Evolutionary conservation across 2,113 vertebrate genomes (phyloP).

Genomic region (Rousettus leschenaultii): DNA sequence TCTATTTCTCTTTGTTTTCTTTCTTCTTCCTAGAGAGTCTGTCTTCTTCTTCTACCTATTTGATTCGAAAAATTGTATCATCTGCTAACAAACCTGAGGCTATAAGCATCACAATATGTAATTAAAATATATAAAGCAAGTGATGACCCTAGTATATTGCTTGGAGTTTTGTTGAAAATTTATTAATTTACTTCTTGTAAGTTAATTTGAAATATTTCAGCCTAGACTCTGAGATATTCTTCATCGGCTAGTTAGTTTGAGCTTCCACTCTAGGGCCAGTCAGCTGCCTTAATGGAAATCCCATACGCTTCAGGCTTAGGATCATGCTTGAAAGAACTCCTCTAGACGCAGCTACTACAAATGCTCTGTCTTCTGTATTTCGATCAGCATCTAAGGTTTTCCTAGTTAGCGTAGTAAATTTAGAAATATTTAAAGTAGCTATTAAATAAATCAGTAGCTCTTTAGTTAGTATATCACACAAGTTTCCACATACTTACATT

Average conservation of each 20-base stretch:
- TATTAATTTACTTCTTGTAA: conserved; percentile 11
- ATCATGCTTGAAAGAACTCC: not conserved
- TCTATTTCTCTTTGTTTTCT: not conserved
- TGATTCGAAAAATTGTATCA: conserved; percentile 12
- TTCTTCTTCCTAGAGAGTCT: not conserved
- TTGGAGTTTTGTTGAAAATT: conserved; percentile 36
- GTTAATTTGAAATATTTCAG: conserved; percentile 20
- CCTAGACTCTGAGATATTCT: not conserved
- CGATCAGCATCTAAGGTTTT: not conserved
- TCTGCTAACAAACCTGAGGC: conserved; percentile 25
- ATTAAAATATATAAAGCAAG: conserved; percentile 57
- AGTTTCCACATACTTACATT: not conserved
- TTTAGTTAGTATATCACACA: not conserved
- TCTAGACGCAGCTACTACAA: not conserved
- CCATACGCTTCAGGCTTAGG: not conserved
- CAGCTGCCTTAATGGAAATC: not conserved
- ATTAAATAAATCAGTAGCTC: not conserved
- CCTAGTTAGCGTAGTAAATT: conserved; percentile 18
- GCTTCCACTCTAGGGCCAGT: not conserved
- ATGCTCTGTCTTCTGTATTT: not conserved
- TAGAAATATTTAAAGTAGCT: not conserved
- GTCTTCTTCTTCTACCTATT: conserved; percentile 31
- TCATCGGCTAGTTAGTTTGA: not conserved
- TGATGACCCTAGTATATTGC: not conserved
- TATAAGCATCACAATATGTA: conserved; percentile 23